Conservation (phyloP, 1,140 invertebrate genomes). For the Trichonephila clavata region DNA sequence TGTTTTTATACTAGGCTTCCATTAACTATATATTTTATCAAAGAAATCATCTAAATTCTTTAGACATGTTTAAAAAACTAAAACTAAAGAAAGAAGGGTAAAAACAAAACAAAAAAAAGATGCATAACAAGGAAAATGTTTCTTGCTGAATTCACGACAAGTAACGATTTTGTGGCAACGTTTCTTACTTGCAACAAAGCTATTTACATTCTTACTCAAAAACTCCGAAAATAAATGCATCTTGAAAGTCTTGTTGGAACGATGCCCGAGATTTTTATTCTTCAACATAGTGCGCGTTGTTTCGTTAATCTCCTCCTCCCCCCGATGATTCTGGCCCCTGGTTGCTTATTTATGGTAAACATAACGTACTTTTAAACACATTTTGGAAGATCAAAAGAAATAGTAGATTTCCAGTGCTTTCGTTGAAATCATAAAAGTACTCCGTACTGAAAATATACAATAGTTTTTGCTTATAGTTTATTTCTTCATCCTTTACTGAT, state of each 20-base stretch:
- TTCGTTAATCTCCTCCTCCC: neutral
- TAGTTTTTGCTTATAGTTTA: neutral
- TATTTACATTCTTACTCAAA: slow-evolving; percentile 59
- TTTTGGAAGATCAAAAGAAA: slow-evolving; percentile 3
- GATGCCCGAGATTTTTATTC: slow-evolving; percentile 43
- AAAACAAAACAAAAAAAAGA: neutral
- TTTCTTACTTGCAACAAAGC: slow-evolving; percentile 30
- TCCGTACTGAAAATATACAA: neutral
- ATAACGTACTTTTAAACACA: slow-evolving; percentile 55
- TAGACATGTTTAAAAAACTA: neutral
- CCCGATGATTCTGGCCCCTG: neutral
- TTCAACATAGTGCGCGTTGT: slow-evolving; percentile 5
- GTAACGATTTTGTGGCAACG: slow-evolving; percentile 59
- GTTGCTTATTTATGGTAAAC: slow-evolving; percentile 6
- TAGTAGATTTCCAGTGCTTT: neutral
- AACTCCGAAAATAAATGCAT: slow-evolving; percentile 63
- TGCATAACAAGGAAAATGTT: slow-evolving; percentile 16
- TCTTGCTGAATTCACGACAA: slow-evolving; percentile 37
- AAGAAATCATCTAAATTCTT: neutral
- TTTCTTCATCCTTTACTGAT: neutral
- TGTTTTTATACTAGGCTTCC: too few relatives aligned
- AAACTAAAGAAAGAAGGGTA: neutral
- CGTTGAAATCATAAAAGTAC: neutral
- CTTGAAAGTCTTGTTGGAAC: slow-evolving; percentile 53
- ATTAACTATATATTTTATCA: neutral